A percentile compares a stretch with the other conserved stretches of the same genome.
Evolutionary conservation across 2,888 invertebrate genomes (phyloP).

Genomic region (Tetrapedia diversipes): DNA sequence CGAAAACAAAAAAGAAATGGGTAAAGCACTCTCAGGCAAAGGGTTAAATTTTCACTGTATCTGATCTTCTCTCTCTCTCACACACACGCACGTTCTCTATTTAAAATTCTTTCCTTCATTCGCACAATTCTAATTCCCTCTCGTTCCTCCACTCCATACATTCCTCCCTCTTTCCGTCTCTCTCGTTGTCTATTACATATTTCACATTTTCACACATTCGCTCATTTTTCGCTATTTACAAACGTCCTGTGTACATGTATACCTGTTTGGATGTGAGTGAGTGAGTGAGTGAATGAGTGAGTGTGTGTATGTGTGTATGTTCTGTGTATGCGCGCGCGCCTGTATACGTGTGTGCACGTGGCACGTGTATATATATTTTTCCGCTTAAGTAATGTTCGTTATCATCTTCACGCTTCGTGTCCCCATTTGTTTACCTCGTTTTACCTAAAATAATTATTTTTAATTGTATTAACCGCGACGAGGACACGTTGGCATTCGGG

Average conservation of each 20-base stretch:
- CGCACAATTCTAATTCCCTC: not conserved
- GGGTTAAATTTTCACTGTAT: conserved; percentile 38
- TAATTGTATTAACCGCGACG: conserved; percentile 52
- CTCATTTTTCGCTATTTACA: conserved; percentile 74
- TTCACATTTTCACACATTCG: conserved; percentile 21
- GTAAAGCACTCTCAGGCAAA: conserved; percentile 68
- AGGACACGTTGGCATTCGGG: conserved; percentile 7
- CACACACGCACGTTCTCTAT: conserved; percentile 16
- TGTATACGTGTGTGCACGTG: not conserved
- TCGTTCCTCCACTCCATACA: conserved; percentile 12
- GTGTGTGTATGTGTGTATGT: not conserved
- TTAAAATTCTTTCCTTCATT: conserved; percentile 27
- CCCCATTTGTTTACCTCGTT: conserved; percentile 33
- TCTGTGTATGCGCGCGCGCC: not conserved
- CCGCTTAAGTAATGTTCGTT: conserved; percentile 68
- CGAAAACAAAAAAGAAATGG: conserved; percentile 54
- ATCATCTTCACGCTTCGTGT: conserved; percentile 32
- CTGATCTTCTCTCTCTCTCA: conserved; percentile 19
- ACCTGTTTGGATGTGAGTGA: too few species aligned
- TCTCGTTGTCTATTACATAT: conserved; percentile 17
- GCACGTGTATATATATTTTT: conserved; percentile 10
- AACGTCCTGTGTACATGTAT: conserved; percentile 51
- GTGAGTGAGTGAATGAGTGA: too few species aligned
- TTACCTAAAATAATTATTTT: conserved; percentile 70
- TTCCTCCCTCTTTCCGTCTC: conserved; percentile 29